Evolutionary conservation across 2,797 vertebrate genomes (phyloP).

Genomic region (Mormyrus proboscirostris): DNA sequence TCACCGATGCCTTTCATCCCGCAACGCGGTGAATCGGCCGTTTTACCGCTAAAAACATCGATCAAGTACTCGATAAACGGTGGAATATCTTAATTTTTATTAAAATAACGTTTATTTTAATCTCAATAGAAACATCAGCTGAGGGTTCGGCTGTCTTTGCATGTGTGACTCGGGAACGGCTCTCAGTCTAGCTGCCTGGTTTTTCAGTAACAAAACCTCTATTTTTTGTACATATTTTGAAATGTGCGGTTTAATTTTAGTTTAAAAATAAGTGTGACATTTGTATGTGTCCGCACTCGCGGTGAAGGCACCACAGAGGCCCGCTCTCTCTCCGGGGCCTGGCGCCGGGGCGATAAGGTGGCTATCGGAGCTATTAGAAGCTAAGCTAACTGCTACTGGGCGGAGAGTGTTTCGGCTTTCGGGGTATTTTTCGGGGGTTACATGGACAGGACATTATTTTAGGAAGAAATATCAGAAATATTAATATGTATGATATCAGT

Average conservation of each 20-base stretch:
- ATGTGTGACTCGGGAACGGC: neutral
- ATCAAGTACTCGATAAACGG: neutral
- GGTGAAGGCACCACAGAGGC: neutral
- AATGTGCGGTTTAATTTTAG: neutral
- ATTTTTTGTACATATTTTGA: neutral
- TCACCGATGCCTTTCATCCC: neutral
- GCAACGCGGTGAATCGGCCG: neutral
- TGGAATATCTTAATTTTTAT: neutral
- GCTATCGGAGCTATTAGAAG: neutral
- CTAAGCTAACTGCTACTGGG: neutral
- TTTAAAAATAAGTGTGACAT: neutral
- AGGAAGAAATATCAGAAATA: neutral
- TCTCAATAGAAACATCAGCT: neutral
- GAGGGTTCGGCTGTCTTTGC: neutral
- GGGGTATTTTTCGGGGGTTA: neutral
- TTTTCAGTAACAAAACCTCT: neutral
- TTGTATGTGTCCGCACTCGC: neutral
- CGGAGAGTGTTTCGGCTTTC: neutral
- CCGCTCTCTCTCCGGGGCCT: neutral
- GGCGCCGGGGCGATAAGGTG: neutral
- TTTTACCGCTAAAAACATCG: neutral
- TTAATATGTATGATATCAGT: neutral
- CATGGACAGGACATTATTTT: neutral
- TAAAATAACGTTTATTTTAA: neutral
- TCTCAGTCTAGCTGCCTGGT: neutral